A percentile compares a stretch with the other conserved stretches of the same genome.
Evolutionary conservation across 1,140 invertebrate species (phyloP).

Genomic region (Geopemphigus sp.): DNA sequence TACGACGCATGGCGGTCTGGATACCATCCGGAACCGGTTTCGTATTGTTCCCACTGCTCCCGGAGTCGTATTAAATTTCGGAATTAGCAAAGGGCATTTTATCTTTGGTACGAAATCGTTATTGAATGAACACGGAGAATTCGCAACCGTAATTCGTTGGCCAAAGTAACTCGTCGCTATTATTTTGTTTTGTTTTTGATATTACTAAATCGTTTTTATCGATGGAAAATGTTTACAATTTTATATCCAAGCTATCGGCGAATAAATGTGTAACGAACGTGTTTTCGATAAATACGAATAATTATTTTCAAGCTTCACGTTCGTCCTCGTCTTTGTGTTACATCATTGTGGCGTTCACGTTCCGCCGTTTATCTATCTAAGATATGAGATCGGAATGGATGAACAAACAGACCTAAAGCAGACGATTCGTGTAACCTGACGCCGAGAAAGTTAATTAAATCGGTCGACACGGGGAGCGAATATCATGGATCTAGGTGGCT

Average conservation of each 20-base stretch:
- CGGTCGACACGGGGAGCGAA: background rate
- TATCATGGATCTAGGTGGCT: background rate
- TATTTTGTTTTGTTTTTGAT: too few species aligned
- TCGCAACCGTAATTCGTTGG: too few species aligned
- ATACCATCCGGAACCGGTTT: background rate
- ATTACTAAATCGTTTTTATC: too few species aligned
- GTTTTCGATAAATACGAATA: too few species aligned
- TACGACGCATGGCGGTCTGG: background rate
- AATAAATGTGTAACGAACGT: too few species aligned
- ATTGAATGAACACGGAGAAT: too few species aligned
- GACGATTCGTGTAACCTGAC: background rate
- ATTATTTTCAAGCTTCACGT: too few species aligned
- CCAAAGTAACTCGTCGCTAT: too few species aligned
- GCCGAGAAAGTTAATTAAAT: conserved; percentile 31
- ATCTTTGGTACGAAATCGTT: too few species aligned
- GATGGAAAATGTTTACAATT: too few species aligned
- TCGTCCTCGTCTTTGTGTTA: background rate
- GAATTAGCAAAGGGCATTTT: too few species aligned
- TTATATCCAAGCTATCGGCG: too few species aligned
- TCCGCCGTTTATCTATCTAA: background rate
- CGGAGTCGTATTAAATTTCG: background rate
- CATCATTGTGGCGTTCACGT: background rate
- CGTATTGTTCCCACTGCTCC: background rate
- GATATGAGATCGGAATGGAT: background rate
- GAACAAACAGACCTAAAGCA: background rate